A percentile compares a stretch with the other conserved stretches of the same genome.
These are phyloP conservation scores for Tenthredo notha DNA, from an alignment of 2,888 invertebrate genomes.

Conservation along the genomic window DNA sequence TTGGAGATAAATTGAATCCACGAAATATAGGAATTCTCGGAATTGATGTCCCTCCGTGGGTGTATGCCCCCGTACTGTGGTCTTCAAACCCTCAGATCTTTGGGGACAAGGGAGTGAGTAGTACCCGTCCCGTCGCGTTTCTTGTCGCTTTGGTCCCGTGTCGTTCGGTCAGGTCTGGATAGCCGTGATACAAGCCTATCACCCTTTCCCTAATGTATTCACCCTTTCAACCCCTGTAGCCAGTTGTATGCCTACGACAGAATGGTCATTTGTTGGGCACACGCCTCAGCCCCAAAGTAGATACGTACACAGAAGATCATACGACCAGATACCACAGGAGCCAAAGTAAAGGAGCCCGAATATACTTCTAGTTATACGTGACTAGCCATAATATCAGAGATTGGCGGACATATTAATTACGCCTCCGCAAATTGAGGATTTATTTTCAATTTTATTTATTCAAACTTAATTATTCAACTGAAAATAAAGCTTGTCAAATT, in stretches of 20 bases:
- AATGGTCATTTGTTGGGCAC: conserved; percentile 64
- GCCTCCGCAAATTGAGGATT: background rate
- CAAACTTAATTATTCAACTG: background rate
- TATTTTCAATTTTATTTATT: background rate
- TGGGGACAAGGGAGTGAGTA: background rate
- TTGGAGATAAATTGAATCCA: conserved; percentile 24
- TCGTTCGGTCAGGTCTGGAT: conserved; percentile 41
- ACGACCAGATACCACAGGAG: conserved; percentile 41
- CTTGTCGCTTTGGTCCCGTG: conserved; percentile 44
- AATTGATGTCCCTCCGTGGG: conserved; percentile 25
- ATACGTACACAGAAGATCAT: conserved; percentile 50
- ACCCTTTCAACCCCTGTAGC: conserved; percentile 61
- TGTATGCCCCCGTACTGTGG: background rate
- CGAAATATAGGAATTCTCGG: background rate
- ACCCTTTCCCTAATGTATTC: conserved; percentile 60
- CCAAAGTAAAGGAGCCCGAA: conserved; percentile 2
- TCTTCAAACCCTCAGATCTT: conserved; percentile 2
- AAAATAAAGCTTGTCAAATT: background rate
- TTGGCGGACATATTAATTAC: background rate
- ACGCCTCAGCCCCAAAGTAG: conserved; percentile 53
- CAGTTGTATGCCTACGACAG: conserved; percentile 60
- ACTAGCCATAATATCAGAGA: conserved; percentile 3
- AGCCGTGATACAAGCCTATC: conserved; percentile 54
- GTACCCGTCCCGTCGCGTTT: conserved; percentile 36
- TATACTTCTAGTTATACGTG: background rate